Evolutionary conservation across 2,888 invertebrate species (phyloP), one percentile per base, ranked within the genome.

Genomic region (Carpatolechia fugitivella): DNA sequence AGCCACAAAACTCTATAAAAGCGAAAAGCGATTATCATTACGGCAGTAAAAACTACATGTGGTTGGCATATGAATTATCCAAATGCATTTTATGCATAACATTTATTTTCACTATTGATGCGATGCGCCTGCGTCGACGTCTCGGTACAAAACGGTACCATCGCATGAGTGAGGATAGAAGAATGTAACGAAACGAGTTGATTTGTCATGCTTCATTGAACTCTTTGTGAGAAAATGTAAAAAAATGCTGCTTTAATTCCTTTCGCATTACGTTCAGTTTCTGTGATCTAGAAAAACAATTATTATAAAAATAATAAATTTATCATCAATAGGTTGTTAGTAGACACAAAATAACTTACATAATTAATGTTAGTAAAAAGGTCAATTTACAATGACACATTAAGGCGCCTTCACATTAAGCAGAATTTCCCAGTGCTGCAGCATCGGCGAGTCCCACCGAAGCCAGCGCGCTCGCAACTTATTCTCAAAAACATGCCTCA

Each of bases 91-190:
- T 29, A 64, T 66, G 66, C 66, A 62, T 58, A 64, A 69, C 68
- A 74, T 78, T 78, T 76, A 76, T 76, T 80, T 79, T 73, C 68
- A 72, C 70, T 71, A 69, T 68, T 8, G 0, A 18, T n/a, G n/a
- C 31, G 3, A 7, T 8, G 31, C 31, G 16, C 38, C n/a, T n/a
- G 14, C 20, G 16, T 5, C 31, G 18, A 16, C 20, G 14, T 11
- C 18, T 10, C 18, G 18, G 40, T 18, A 16, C 7, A 10, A 20
- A 44, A 44, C 44, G 13, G 44, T 44, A 13, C 29, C 29, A 18
- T 16, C 16, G 44, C 6, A 44, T 44, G 44, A 13, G 29, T 29
- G 13, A 13, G 44, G 44, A 29, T 44, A n/a, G 5, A n/a, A 38
- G 10, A 5, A n/a, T n/a, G 10, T 13, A 18, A 24, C 24, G 6